Evolutionary conservation across 2,797 vertebrate species (phyloP), one percentile per base, ranked within the genome.

Genomic region (Cossypha caffra): DNA sequence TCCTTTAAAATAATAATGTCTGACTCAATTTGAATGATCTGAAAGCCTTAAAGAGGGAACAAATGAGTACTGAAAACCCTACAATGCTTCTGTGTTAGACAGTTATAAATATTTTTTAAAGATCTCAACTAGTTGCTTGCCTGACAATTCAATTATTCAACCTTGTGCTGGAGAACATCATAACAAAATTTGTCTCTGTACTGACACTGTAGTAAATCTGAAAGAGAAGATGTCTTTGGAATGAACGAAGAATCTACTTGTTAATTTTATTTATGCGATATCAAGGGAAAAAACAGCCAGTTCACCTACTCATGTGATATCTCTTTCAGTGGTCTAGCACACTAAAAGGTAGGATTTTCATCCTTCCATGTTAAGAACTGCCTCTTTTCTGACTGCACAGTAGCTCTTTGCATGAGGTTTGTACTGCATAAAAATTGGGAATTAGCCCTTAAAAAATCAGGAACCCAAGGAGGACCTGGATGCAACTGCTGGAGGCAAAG

Each of bases 91-190:
- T 71, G 18, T 67, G 35, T 83, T 85, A 0, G 2, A 76, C 59
- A 88, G 58, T 89, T 76, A 93, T 48, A 89, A 95, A 94, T 90
- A 83, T 81, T 78, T 91, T 87, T 88, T 51, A 8, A 88, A 86
- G 66, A 88, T 81, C 79, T 93, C 89, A 52, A 57, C 86, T 74
- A 47, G 78, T 71, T 92, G 3, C 58, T 47, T 85, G 54, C 35
- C 28, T 95, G 95, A 93, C 92, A 96, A 93, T 89, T 89, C 89
- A 91, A 77, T 93, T 94, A 91, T 77, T 97, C 84, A 92, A 16
- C 61, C 50, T 90, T 67, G 54, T 89, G 64, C 85, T 91, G 58
- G 43, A 88, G 81, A 95, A 91, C 24, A 86, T 92, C 47, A 58
- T 75, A 88, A 86, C 55, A 80, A 83, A 92, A 88, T 92, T 91